These are phyloP conservation scores for Holcopasites calliopsidis DNA, from an alignment of 1,140 invertebrate genomes.

Conservation along the genomic window DNA sequence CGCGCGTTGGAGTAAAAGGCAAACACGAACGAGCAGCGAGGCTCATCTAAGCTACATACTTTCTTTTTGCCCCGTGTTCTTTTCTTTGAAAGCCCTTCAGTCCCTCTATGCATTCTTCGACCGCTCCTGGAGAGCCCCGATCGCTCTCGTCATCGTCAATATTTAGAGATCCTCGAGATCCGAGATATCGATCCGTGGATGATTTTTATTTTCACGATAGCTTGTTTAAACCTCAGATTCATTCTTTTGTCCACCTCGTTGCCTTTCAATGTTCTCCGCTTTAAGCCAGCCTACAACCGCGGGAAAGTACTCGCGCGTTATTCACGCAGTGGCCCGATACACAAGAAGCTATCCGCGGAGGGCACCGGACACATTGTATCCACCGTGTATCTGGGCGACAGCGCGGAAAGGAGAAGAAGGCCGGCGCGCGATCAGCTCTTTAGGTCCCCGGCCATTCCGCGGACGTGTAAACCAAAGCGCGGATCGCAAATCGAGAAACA, in stretches of 20 bases:
- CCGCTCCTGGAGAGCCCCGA: not conserved
- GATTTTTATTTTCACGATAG: too few relatives aligned
- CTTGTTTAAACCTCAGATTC: too few relatives aligned
- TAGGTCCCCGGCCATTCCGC: conserved; percentile 44
- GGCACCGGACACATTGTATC: not conserved
- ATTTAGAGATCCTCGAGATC: conserved; percentile 38
- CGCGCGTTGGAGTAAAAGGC: conserved; percentile 27
- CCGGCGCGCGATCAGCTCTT: not conserved
- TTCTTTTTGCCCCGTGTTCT: not conserved
- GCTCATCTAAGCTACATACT: too few relatives aligned
- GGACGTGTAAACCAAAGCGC: conserved; percentile 58
- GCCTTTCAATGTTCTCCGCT: not conserved
- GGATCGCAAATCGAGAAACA: conserved; percentile 61
- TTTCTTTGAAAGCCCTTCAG: conserved; percentile 10
- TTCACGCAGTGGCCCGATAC: not conserved
- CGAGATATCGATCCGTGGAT: conserved; percentile 27
- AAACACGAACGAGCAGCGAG: conserved; percentile 37
- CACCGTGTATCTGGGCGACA: not conserved
- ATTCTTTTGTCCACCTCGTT: not conserved
- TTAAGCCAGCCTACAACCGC: not conserved
- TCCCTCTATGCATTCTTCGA: not conserved
- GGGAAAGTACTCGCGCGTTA: not conserved
- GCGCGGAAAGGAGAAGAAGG: not conserved
- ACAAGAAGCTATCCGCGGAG: not conserved
- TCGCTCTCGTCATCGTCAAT: conserved; percentile 42